Conservation (phyloP, 2,113 vertebrate genomes). For the Pseudopodoces humilis region DNA sequence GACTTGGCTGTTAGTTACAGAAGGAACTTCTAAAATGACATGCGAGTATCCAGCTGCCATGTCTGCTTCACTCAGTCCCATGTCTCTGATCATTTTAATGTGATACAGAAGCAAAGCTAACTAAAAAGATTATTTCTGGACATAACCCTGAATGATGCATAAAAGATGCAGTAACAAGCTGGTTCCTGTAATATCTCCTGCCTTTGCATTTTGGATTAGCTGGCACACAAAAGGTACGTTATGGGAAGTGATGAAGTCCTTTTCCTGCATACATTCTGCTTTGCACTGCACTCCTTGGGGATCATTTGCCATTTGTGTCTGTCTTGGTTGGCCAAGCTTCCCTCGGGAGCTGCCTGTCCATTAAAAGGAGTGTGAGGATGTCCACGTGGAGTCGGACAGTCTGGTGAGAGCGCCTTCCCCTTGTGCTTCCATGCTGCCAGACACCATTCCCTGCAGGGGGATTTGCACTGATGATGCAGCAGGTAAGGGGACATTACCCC, state of each 20-base stretch:
- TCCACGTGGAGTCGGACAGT: constrained; percentile 79
- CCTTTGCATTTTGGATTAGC: background rate
- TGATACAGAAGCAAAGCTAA: background rate
- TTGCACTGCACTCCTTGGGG: background rate
- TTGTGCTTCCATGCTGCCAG: constrained; percentile 74
- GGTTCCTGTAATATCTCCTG: background rate
- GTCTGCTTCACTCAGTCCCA: background rate
- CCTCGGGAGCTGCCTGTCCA: background rate
- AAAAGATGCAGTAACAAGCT: background rate
- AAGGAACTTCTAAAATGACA: background rate
- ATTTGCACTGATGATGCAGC: constrained; percentile 63
- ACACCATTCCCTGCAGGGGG: constrained; percentile 69
- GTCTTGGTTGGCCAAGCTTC: background rate
- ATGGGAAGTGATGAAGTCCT: background rate
- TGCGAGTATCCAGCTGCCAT: background rate
- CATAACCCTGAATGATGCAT: background rate
- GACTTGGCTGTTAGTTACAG: background rate
- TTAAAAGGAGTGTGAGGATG: constrained; percentile 83
- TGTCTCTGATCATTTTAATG: background rate
- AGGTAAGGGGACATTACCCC: constrained; percentile 73
- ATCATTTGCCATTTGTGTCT: background rate
- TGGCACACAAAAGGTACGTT: background rate
- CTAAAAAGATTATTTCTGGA: background rate
- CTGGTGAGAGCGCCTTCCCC: constrained; percentile 76
- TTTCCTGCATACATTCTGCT: background rate